A percentile compares a stretch with the other conserved stretches of the same genome.
Conservation (phyloP, 2,113 vertebrate genomes). For the Galeopterus variegatus region DNA sequence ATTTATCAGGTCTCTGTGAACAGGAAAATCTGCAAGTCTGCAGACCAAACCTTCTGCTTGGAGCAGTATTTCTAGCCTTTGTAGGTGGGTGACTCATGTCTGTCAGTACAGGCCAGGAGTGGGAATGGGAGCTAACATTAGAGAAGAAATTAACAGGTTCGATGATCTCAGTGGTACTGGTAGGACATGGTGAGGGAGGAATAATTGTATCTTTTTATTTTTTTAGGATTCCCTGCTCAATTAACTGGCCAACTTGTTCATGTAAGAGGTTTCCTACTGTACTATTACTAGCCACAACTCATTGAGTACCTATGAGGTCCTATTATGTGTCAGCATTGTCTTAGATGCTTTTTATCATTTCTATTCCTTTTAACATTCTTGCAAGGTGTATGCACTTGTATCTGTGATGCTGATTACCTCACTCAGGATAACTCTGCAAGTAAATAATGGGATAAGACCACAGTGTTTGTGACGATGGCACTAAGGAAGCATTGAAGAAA, state of each 20-base stretch:
- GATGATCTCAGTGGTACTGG: background rate
- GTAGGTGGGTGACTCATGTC: background rate
- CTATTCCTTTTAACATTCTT: slow-evolving; percentile 6
- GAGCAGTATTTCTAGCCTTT: slow-evolving; percentile 49
- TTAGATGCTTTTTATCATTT: background rate
- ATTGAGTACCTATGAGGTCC: background rate
- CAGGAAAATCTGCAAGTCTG: slow-evolving; percentile 28
- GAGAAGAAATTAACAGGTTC: background rate
- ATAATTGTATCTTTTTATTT: background rate
- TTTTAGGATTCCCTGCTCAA: background rate
- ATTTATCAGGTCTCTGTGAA: slow-evolving; percentile 16
- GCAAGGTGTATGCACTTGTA: background rate
- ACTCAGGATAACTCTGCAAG: background rate
- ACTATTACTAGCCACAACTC: background rate
- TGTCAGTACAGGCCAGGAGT: background rate
- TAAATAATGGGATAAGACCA: background rate
- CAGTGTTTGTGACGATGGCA: background rate
- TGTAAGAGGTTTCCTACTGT: background rate
- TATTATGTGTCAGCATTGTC: background rate
- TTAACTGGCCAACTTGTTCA: background rate
- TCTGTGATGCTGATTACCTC: background rate
- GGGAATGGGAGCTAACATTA: background rate
- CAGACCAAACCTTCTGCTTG: slow-evolving; percentile 14
- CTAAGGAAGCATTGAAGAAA: background rate
- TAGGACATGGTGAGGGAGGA: background rate